Evolutionary conservation across 2,113 vertebrate species (phyloP).

Genomic region (Xenopus laevis): DNA sequence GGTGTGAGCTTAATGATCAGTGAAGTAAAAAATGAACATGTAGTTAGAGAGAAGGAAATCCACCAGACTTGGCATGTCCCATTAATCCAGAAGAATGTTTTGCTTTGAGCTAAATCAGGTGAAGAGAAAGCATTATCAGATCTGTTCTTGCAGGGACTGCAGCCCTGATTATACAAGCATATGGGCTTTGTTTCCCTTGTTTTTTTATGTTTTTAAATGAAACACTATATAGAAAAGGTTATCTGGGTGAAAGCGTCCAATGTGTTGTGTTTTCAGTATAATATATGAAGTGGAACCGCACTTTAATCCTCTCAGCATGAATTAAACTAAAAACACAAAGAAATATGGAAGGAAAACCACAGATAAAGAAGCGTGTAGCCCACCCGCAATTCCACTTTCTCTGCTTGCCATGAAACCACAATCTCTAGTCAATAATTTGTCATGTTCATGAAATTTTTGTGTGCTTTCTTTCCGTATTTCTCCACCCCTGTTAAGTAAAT

Average conservation of each 20-base stretch:
- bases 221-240: constrained; percentile 26
- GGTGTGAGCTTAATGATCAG: constrained; percentile 36
- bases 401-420: constrained; percentile 3
- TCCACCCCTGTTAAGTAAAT: not conserved
- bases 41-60: constrained; percentile 35
- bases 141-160: constrained; percentile 16
- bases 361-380: constrained; percentile 21
- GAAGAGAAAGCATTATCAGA: constrained; percentile 19
- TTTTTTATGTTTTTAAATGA: constrained; percentile 25
- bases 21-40: constrained; percentile 33
- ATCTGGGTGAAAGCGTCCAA: constrained; percentile 35
- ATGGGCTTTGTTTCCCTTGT: constrained; percentile 18
- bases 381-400: constrained; percentile 26
- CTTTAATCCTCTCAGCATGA: constrained; percentile 28
- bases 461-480: not conserved
- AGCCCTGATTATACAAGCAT: constrained; percentile 7
- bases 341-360: constrained; percentile 25
- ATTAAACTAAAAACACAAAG: constrained; percentile 19
- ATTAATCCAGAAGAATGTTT: constrained; percentile 41
- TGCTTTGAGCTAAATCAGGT: constrained; percentile 30
- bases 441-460: not conserved
- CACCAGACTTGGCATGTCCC: constrained; percentile 38
- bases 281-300: constrained; percentile 31
- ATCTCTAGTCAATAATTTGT: not conserved
- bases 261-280: constrained; percentile 35